Evolutionary conservation across 2,888 invertebrate genomes (phyloP), one percentile per base, ranked within the genome.

Genomic region (Drosophila niveifrons): DNA sequence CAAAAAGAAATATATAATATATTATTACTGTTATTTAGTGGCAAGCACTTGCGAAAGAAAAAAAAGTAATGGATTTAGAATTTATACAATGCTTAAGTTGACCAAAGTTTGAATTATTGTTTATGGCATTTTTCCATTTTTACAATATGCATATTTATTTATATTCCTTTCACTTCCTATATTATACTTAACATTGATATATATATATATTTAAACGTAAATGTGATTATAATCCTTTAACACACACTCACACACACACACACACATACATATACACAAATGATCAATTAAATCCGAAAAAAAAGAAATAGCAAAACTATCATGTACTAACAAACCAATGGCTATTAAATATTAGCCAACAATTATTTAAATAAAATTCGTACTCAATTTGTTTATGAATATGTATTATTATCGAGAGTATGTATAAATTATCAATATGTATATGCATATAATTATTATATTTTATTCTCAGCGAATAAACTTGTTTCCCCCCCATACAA

Each of bases 21-120:
- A 75, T 34, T 39, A 59, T 36, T 57, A 80, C 68, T 88, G 81
- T 83, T 83, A 88, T 88, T 75, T 82, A 88, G 86, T 87, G 71
- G 71, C 47, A 62, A 64, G 59, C n/a, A 48, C 18, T 29, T 34
- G 11, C 31, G 47, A 59, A 62, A 70, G 31, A 34, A 34, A 48
- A 23, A 23, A 6, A 6, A 23, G 6, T 4, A 23, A 23, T 23
- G 68, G 65, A 80, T 72, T 71, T 88, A 88, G 82, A 88, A 88
- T 82, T 86, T 83, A 88, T 84, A 83, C 75, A 75, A 75, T 78
- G 82, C 72, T 75, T 84, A 85, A 84, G 89, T 72, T 73, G 81
- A 84, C 84, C 84, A 84, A 84, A 84, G 84, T 87, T 84, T 87
- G 84, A 84, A 72, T 87, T 86, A 88, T 82, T 79, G 72, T 76